Evolutionary conservation across 1,140 invertebrate species (phyloP), one percentile per base, ranked within the genome.

Genomic region (Nasonia giraulti): DNA sequence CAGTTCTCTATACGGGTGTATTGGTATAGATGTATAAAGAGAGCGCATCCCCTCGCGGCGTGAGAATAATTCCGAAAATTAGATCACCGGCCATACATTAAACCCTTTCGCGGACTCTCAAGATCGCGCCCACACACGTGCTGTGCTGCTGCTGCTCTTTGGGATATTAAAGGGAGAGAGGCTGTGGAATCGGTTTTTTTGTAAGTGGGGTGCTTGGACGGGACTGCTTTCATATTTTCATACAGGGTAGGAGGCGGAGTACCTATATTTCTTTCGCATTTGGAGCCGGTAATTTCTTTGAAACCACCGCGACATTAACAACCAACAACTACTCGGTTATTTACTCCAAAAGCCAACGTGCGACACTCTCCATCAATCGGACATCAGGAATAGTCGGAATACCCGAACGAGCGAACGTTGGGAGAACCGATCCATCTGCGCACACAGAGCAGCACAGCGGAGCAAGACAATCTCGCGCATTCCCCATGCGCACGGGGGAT

Each of bases 51-150:
- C 71, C 50, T 74, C 71, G 85, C 85, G 85, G 85, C 85, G 85
- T 86, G 76, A 85, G 84, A 86, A 90, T 90, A 90, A 91, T 91
- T 91, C 89, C 90, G 84, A 91, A 89, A 91, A 91, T 91, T 91
- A 91, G 90, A 91, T 91, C 88, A 87, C 86, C 88, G 86, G 71
- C 89, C 84, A 90, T 89, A 89, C 89, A 87, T 90, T 90, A 90
- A 87, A 81, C 81, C 86, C 75, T 82, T 88, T 88, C 83, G n/a
- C 37, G 37, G n/a, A 62, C 82, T 69, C 82, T 69, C 74, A 37
- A 66, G 68, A 27, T 37, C 23, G 74, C 62, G 74, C 74, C 82
- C 82, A 77, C 82, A 83, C 82, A 37, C 68, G 12, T 50, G 4
- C 68, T 6, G 17, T 44, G 20, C 55, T 62, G 55, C 55, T 7